Percentiles rank a stretch among this genome's conserved stretches.
Conservation (phyloP, 2,888 invertebrate genomes). For the Apantesis nais region DNA sequence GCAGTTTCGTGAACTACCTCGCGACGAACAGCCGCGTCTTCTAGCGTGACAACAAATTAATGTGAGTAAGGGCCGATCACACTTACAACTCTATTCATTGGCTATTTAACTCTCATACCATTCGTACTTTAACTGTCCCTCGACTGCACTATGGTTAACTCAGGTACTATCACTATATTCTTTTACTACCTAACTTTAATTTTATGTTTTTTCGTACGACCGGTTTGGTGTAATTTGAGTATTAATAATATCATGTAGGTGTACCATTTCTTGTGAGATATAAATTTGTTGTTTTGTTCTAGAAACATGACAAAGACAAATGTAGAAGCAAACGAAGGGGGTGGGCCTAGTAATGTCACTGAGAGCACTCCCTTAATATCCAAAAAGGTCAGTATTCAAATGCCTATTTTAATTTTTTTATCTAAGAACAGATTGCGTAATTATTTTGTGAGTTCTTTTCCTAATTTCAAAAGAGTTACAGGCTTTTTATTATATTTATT, state of each 20-base stretch:
- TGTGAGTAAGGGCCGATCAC: conserved; percentile 53
- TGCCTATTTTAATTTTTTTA: not conserved
- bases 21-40: conserved; percentile 35
- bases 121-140: conserved; percentile 22
- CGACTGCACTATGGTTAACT: conserved; percentile 38
- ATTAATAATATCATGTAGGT: conserved; percentile 1
- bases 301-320: conserved; percentile 64
- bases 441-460: not conserved
- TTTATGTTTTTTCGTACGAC: conserved; percentile 14
- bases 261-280: conserved; percentile 5
- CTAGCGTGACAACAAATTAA: conserved; percentile 17
- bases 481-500: no score
- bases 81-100: conserved; percentile 48
- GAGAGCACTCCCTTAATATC: conserved; percentile 71
- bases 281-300: conserved; percentile 6
- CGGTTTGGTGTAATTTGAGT: conserved; percentile 28
- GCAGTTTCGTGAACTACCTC: conserved; percentile 35
- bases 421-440: not conserved
- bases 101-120: conserved; percentile 24
- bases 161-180: not conserved
- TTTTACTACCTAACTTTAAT: not conserved
- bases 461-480: no score
- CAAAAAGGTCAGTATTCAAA: conserved; percentile 59
- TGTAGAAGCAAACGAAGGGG: conserved; percentile 45
- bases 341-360: conserved; percentile 46